Evolutionary conservation across 2,888 invertebrate genomes (phyloP), one percentile per base, ranked within the genome.

Genomic region (Lasius platythorax): DNA sequence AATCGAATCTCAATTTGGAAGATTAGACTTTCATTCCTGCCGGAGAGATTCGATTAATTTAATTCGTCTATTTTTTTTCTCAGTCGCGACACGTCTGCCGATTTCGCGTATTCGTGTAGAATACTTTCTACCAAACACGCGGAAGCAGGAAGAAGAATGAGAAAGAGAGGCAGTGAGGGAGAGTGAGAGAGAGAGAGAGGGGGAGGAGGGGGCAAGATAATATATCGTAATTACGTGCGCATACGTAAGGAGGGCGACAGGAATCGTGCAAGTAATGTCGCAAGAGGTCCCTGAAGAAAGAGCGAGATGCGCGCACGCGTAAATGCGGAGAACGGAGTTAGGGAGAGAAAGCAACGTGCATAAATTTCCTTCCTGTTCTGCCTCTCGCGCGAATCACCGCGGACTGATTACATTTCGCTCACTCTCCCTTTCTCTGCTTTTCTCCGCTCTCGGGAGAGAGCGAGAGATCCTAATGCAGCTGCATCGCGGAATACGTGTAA

Each of bases 281-380:
- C 12, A 67, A 67, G 28, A 40, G 18, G 28, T 75, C 18, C 11
- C 8, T 9, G 40, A 23, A 23, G 56, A 43, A 33, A 28, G 43
- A 68, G 18, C 18, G 37, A 61, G 61, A 63, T 72, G 61, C 33
- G 58, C 40, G 40, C 40, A 56, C 4, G n/a, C 9, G 11, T 12
- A 28, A 9, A 67, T 18, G 23, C 23, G 56, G 72, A 33, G 64
- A 63, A 56, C 58, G 56, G 33, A 50, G 64, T 2, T 37, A 50
- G 43, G 79, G 53, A 70, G 88, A 88, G 92, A 92, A 92, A 91
- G 90, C 91, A 88, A 76, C 79, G 73, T 8, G 56, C 28, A 64
- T 56, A 81, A 88, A 86, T 91, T 91, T 90, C 83, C 89, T 92
- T 92, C 91, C 91, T 91, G 90, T 66, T 91, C 76, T 37, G 79